A percentile compares a stretch with the other conserved stretches of the same genome.
These are phyloP conservation scores for Scrobipalpa costella DNA, from an alignment of 2,888 invertebrate genomes.

Conservation along the genomic window DNA sequence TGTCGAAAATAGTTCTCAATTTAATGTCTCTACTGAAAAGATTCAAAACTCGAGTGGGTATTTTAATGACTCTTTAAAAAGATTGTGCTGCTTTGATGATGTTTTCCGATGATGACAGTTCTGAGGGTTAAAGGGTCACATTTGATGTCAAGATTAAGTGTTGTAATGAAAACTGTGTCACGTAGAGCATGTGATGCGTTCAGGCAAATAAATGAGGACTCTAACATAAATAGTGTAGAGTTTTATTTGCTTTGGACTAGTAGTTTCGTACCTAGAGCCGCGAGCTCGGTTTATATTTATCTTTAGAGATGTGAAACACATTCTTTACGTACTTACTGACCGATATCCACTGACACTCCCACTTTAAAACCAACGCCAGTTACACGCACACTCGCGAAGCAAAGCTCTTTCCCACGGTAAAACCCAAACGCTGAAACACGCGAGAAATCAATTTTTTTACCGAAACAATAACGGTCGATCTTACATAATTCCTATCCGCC, in stretches of 20 bases:
- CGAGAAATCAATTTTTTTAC: slow-evolving; percentile 39
- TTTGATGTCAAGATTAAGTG: neutral
- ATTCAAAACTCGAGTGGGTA: neutral
- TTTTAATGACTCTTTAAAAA: neutral
- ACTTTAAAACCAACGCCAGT: slow-evolving; percentile 30
- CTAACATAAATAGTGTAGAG: slow-evolving; percentile 13
- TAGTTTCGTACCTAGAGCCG: slow-evolving; percentile 19
- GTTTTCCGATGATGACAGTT: neutral
- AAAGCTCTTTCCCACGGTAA: slow-evolving; percentile 30
- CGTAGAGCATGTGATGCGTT: neutral
- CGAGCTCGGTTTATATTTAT: slow-evolving; percentile 69
- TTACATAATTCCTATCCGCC: slow-evolving; percentile 75
- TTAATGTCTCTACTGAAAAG: neutral
- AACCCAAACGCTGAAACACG: slow-evolving; percentile 24
- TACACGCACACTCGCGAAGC: slow-evolving; percentile 40
- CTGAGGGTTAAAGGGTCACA: slow-evolving; percentile 15
- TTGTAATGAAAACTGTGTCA: slow-evolving; percentile 1
- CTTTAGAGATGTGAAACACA: slow-evolving; percentile 37
- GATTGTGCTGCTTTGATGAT: neutral
- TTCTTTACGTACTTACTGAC: slow-evolving; percentile 63
- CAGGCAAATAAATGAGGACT: slow-evolving; percentile 8
- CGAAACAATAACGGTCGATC: slow-evolving; percentile 68
- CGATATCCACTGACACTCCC: slow-evolving; percentile 54
- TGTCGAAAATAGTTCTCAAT: neutral
- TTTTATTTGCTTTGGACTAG: slow-evolving; percentile 13